These are phyloP conservation scores for Ophion obscuratus DNA, from an alignment of 2,888 invertebrate species.

Conservation along the genomic window DNA sequence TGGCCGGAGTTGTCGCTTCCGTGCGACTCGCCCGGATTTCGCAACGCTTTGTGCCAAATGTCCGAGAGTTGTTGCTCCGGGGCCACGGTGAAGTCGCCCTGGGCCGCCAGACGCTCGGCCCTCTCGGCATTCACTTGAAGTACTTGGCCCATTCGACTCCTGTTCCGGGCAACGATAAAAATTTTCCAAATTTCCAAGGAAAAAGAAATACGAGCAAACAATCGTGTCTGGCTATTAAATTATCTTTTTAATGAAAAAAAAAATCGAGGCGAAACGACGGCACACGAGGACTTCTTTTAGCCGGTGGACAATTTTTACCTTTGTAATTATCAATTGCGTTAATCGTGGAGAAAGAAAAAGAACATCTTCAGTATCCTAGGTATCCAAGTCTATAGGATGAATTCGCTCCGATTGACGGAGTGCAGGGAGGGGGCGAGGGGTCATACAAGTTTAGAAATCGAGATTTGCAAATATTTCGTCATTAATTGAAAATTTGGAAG, in stretches of 20 bases:
- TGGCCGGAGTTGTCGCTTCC: slow-evolving; percentile 71
- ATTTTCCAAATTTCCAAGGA: neutral
- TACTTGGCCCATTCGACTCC: slow-evolving; percentile 77
- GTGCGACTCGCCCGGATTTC: slow-evolving; percentile 75
- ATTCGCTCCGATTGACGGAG: neutral
- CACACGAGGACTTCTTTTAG: no score
- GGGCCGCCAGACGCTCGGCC: slow-evolving; percentile 82
- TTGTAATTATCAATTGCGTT: neutral
- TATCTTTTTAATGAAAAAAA: neutral
- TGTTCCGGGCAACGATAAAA: slow-evolving; percentile 51
- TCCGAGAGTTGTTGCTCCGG: slow-evolving; percentile 82
- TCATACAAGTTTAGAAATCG: neutral
- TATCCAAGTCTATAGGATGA: neutral
- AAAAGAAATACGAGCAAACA: neutral
- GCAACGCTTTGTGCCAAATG: slow-evolving; percentile 83
- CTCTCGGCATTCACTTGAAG: slow-evolving; percentile 83
- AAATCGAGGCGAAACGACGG: neutral
- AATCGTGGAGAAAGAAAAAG: neutral
- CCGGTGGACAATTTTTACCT: neutral
- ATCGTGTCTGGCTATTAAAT: no score
- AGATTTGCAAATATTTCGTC: neutral
- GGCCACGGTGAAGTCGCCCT: slow-evolving; percentile 80
- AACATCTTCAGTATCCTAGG: neutral
- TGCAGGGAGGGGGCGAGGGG: neutral
- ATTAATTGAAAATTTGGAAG: neutral